Base-by-base conservation (phyloP, 2,888 invertebrate species). In the Megastigmus dorsalis region DNA sequence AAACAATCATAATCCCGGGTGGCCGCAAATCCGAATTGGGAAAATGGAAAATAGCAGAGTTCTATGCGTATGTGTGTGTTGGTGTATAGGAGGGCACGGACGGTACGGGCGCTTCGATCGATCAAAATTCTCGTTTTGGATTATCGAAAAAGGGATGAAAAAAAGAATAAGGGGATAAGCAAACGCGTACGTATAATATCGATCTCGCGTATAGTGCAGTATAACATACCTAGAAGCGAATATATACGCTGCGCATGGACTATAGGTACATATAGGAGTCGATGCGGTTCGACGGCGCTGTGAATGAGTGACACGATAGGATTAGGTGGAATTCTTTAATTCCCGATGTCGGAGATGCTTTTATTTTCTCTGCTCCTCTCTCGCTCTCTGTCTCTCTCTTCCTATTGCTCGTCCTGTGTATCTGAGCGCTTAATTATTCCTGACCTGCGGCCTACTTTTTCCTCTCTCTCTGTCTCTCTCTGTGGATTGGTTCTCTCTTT, bases 311-410 rank as follows among this genome's bases (percentile, higher is more conserved):
- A 26, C 18, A 28, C 20, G 20, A n/a, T 13, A 10, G 23, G 62
- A 62, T 63, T 50, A 36, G n/a, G 23, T 10, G 20, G 43, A 36
- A 62, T 45, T 62, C n/a, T 60, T 59, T n/a, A 59, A 59, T 59
- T 43, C 28, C n/a, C 41, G 13, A 26, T 57, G 38, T 30, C n/a
- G n/a, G n/a, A n/a, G n/a, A n/a, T 26, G 52, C 30, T 45, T 45
- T 26, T 5, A 20, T 30, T 60, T n/a, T 13, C 23, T 9, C 6
- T 13, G n/a, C n/a, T n/a, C n/a, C 13, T 57, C n/a, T 38, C 38
- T 38, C 1, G 0, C n/a, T n/a, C 36, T 1, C 23, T 38, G n/a
- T 26, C 38, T 23, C 48, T 48, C 26, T 23, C 48, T 26, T 23
- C 13, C 38, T 38, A 7, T 38, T 9, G 23, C 4, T 20, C 48